These are phyloP conservation scores for Caenorhabditis doughertyi DNA, from an alignment of 2,888 invertebrate genomes.

Conservation along the genomic window DNA sequence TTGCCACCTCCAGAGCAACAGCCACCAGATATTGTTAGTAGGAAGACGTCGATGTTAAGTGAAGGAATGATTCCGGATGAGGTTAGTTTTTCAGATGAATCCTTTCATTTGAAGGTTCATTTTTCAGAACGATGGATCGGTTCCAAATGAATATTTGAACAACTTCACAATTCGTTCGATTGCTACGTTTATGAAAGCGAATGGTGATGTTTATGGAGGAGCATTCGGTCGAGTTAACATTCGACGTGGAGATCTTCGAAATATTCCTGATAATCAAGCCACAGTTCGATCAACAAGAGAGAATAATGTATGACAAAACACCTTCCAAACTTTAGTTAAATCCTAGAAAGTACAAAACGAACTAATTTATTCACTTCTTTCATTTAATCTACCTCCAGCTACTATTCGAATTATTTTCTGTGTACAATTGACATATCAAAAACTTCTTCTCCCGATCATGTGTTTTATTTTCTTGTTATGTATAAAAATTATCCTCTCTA, in stretches of 20 bases:
- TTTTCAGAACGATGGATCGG: conserved; percentile 45
- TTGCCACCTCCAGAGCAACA: conserved; percentile 7
- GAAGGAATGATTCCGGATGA: conserved; percentile 61
- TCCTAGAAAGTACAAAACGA: conserved; percentile 15
- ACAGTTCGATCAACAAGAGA: conserved; percentile 55
- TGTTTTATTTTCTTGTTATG: background rate
- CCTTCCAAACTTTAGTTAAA: background rate
- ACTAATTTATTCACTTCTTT: conserved; percentile 33
- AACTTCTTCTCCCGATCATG: conserved; percentile 1
- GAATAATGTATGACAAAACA: conserved; percentile 5
- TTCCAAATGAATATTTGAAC: conserved; percentile 70
- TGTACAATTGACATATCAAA: conserved; percentile 27
- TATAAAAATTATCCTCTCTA: conserved; percentile 15
- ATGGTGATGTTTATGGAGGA: conserved; percentile 74
- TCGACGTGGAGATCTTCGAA: conserved; percentile 67
- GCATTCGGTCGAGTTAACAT: conserved; percentile 73
- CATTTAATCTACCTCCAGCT: conserved; percentile 23
- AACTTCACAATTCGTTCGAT: conserved; percentile 75
- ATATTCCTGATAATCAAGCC: conserved; percentile 51
- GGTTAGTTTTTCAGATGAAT: conserved; percentile 18
- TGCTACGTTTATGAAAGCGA: conserved; percentile 73
- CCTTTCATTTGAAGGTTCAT: background rate
- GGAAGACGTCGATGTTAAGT: conserved; percentile 45
- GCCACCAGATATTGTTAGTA: conserved; percentile 1
- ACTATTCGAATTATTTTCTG: background rate